These are phyloP conservation scores for Calliopsis andreniformis DNA, from an alignment of 1,140 invertebrate genomes.

Conservation along the genomic window DNA sequence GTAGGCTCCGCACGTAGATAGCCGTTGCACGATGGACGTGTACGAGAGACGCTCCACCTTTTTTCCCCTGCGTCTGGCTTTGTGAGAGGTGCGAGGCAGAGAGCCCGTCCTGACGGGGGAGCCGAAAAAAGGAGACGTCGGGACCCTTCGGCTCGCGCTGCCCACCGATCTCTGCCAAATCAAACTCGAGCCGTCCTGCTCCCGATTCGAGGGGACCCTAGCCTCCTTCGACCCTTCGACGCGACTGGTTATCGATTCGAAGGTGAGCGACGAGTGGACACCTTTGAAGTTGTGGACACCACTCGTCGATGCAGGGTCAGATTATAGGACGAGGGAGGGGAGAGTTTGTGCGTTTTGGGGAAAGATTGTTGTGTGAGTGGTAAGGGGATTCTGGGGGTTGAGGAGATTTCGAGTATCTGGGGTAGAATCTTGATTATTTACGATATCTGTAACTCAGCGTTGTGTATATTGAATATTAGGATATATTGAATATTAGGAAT, in stretches of 20 bases:
- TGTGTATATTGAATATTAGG: too few species aligned
- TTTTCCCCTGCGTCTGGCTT: slow-evolving; percentile 12
- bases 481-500: too few species aligned
- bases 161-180: slow-evolving; percentile 53
- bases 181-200: slow-evolving; percentile 24
- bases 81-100: slow-evolving; percentile 12
- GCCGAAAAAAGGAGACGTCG: background rate
- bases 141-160: too few species aligned
- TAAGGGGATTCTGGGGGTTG: too few species aligned
- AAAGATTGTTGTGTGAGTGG: too few species aligned
- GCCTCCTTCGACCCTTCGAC: background rate
- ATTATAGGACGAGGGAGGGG: too few species aligned
- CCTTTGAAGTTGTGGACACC: too few species aligned
- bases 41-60: background rate
- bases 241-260: slow-evolving; percentile 18
- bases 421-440: too few species aligned
- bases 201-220: background rate
- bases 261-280: background rate
- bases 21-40: slow-evolving; percentile 40
- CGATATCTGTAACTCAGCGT: too few species aligned
- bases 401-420: too few species aligned
- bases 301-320: too few species aligned
- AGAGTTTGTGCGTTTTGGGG: too few species aligned
- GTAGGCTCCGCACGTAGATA: slow-evolving; percentile 41
- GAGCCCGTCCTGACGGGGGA: background rate